phyloP scores from a whole-genome alignment of 2,888 invertebrate species.

The Corythucha ciliata region DNA sequence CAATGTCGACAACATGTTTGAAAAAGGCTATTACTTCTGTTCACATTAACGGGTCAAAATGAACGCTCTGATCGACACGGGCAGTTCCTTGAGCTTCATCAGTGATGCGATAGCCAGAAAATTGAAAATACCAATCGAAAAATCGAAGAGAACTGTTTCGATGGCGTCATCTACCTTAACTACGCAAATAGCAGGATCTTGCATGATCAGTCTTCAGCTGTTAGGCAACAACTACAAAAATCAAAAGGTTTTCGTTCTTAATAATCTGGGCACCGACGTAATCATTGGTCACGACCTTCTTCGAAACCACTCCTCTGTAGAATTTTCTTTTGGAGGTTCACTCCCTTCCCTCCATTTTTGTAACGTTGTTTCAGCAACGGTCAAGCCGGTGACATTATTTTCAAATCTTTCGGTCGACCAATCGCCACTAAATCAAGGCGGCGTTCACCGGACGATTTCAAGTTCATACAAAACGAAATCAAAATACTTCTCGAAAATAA shows the following conservation, averaged over 20 bases:
- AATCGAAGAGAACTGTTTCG: not conserved
- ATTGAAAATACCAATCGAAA: not conserved
- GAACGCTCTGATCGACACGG: slow-evolving; percentile 1
- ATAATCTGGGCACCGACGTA: slow-evolving; percentile 5
- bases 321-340: not conserved
- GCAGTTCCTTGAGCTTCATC: slow-evolving; percentile 2
- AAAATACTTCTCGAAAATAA: not conserved
- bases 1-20: too few relatives aligned
- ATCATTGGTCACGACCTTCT: slow-evolving; percentile 8
- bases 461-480: slow-evolving; percentile 9
- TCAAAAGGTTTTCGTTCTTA: not conserved
- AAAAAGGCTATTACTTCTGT: too few relatives aligned
- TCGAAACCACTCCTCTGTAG: not conserved
- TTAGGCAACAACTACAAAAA: not conserved
- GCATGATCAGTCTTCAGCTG: not conserved
- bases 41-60: not conserved
- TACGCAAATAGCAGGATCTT: not conserved
- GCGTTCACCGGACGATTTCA: not conserved
- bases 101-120: not conserved
- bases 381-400: too few relatives aligned
- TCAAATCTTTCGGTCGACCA: too few relatives aligned
- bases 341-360: slow-evolving; percentile 2
- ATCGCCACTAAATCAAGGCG: slow-evolving; percentile 13
- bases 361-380: too few relatives aligned
- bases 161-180: not conserved